Percentiles rank a stretch among this genome's conserved stretches.
Evolutionary conservation across 2,797 vertebrate genomes (phyloP).

Genomic region (Poeciliopsis gracilis): DNA sequence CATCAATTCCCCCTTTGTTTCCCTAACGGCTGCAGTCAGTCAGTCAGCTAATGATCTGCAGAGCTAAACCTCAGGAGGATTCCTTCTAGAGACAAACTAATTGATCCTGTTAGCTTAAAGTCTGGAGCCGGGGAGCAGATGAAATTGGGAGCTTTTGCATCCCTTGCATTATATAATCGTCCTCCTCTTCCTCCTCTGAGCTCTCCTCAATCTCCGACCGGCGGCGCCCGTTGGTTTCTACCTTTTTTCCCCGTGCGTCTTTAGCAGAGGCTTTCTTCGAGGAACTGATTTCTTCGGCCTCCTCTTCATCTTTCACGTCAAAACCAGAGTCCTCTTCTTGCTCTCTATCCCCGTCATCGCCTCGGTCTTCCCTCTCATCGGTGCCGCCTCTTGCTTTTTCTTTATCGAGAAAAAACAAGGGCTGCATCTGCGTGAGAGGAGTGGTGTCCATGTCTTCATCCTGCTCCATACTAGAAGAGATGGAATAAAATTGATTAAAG

Average conservation of each 20-base stretch:
- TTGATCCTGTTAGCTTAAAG: slow-evolving; percentile 65
- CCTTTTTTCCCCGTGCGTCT: neutral
- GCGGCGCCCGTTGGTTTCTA: slow-evolving; percentile 35
- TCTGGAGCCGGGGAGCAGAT: slow-evolving; percentile 23
- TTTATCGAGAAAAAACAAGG: slow-evolving; percentile 64
- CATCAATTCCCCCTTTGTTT: slow-evolving; percentile 10
- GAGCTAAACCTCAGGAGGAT: neutral
- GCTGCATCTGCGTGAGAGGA: slow-evolving; percentile 43
- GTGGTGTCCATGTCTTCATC: slow-evolving; percentile 79
- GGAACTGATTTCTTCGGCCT: slow-evolving; percentile 58
- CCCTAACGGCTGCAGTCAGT: neutral
- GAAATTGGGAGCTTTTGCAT: slow-evolving; percentile 30
- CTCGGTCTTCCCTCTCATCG: slow-evolving; percentile 16
- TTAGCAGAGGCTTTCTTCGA: slow-evolving; percentile 52
- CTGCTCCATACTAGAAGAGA: slow-evolving; percentile 61
- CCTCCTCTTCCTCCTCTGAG: slow-evolving; percentile 66
- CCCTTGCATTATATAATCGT: slow-evolving; percentile 1
- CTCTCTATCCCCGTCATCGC: slow-evolving; percentile 24
- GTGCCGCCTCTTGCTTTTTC: slow-evolving; percentile 15
- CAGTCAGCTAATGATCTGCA: slow-evolving; percentile 18
- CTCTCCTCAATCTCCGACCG: slow-evolving; percentile 63
- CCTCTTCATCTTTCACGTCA: slow-evolving; percentile 38
- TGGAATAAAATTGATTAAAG: neutral
- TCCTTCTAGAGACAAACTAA: neutral
- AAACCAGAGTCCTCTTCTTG: slow-evolving; percentile 46